Base-by-base conservation (phyloP, 2,113 vertebrate genomes). In the Noturus placidus region DNA sequence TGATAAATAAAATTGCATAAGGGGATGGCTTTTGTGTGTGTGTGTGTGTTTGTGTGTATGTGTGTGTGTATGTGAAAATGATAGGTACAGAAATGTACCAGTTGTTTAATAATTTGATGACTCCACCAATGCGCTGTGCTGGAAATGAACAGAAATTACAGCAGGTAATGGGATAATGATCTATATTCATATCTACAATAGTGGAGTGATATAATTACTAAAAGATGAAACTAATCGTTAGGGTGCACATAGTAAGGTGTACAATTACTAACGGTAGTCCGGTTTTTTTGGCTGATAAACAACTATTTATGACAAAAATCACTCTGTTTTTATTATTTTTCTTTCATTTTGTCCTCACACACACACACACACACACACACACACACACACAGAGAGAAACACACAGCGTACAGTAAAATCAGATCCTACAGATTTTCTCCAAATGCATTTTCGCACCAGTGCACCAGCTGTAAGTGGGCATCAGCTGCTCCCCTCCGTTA, bases 401-500 rank as follows among this genome's bases (percentile, higher is more conserved):
- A 52, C 74, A 52, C 46, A 76, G 8, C 0, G 7, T 74, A 46
- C 70, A 52, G 50, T 27, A 42, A 11, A 38, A 11, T 5, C 20
- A 17, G 52, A n/a, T 8, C 38, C 56, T 50, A 63, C 70, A 77
- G 84, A 30, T 57, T 38, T 88, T 1, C 30, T 77, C 74, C 30
- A 17, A 30, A n/a, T n/a, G 14, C 54, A 33, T 20, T 88, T 67
- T 65, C 35, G 33, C 42, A 17, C 7, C 8, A 50, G 27, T 3
- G 11, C 33, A 72, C 9, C 74, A 33, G 25, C 38, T 19, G 50
- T 46, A 27, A 14, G 1, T 20, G 50, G 63, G 82, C 69, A 82
- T 89, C 78, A 90, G 83, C 87, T 90, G 85, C 14, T 82, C 52
- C n/a, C 42, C 69, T 82, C 9, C 57, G 56, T 84, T 35, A 85